A percentile compares a stretch with the other conserved stretches of the same genome.
Conservation (phyloP, 2,797 vertebrate genomes). For the Propithecus perrieri region DNA sequence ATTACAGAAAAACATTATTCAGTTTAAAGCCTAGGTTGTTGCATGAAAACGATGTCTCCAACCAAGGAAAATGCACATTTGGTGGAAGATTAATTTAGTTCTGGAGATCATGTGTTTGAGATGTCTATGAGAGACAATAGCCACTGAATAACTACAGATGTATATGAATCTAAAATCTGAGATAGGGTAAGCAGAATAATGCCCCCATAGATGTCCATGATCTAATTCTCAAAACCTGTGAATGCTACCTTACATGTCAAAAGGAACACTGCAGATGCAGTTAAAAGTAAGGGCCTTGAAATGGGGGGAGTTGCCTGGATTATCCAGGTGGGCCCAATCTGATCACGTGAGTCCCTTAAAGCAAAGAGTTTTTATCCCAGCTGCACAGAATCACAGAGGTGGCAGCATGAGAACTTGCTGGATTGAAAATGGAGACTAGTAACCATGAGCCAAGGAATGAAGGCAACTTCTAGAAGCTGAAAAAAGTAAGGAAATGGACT, state of each 20-base stretch:
- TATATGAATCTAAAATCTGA: neutral
- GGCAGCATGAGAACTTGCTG: neutral
- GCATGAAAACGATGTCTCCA: neutral
- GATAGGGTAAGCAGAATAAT: neutral
- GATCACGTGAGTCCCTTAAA: neutral
- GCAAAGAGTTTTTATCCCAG: neutral
- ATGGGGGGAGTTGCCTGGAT: neutral
- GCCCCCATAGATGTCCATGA: neutral
- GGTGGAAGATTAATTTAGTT: neutral
- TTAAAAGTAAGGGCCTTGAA: neutral
- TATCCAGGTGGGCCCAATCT: neutral
- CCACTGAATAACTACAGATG: neutral
- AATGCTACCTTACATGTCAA: neutral
- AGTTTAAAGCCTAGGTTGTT: neutral
- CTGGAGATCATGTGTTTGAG: neutral
- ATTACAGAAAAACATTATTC: neutral
- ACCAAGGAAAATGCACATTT: neutral
- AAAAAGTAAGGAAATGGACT: neutral
- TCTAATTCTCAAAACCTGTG: neutral
- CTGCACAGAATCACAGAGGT: neutral
- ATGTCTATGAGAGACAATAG: neutral
- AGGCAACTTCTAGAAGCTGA: neutral
- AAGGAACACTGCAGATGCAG: neutral
- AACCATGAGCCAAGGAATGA: neutral
- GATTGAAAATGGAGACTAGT: neutral